These are phyloP conservation scores for Sabellastarte sp. DNA, from an alignment of 2,888 invertebrate species.

Conservation along the genomic window DNA sequence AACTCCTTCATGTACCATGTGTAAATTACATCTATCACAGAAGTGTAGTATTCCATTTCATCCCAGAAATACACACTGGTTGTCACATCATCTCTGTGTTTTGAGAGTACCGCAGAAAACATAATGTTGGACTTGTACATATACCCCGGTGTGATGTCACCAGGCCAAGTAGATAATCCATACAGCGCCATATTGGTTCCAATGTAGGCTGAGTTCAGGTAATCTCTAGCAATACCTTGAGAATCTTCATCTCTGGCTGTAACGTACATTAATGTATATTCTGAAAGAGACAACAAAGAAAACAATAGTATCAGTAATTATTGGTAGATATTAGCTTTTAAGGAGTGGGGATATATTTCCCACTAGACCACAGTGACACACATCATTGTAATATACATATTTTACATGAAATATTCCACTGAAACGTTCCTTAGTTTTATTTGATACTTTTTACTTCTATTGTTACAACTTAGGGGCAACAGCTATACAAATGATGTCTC, in stretches of 20 bases:
- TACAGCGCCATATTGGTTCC: constrained; percentile 19
- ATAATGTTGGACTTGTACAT: constrained; percentile 20
- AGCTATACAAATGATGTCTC: too few species aligned
- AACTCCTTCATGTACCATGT: constrained; percentile 23
- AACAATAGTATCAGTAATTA: too few species aligned
- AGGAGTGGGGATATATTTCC: too few species aligned
- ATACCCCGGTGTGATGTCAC: constrained; percentile 8
- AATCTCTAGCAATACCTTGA: constrained; percentile 11
- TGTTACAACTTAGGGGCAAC: too few species aligned
- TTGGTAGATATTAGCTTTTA: too few species aligned
- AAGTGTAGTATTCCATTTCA: constrained; percentile 32
- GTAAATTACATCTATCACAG: constrained; percentile 26
- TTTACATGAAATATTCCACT: too few species aligned
- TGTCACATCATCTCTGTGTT: constrained; percentile 22
- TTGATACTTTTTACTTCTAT: too few species aligned
- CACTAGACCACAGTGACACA: too few species aligned
- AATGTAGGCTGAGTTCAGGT: constrained; percentile 16
- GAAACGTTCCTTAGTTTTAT: too few species aligned
- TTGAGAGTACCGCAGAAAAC: constrained; percentile 27
- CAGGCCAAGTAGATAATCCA: constrained; percentile 22
- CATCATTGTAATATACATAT: too few species aligned
- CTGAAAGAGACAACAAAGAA: too few species aligned
- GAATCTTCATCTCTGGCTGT: constrained; percentile 22
- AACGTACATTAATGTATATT: constrained; percentile 26
- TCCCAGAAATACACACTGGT: constrained; percentile 25